Percentiles rank a stretch among this genome's conserved stretches.
Conservation (phyloP, 2,797 vertebrate species). For the Myotis pilosus region DNA sequence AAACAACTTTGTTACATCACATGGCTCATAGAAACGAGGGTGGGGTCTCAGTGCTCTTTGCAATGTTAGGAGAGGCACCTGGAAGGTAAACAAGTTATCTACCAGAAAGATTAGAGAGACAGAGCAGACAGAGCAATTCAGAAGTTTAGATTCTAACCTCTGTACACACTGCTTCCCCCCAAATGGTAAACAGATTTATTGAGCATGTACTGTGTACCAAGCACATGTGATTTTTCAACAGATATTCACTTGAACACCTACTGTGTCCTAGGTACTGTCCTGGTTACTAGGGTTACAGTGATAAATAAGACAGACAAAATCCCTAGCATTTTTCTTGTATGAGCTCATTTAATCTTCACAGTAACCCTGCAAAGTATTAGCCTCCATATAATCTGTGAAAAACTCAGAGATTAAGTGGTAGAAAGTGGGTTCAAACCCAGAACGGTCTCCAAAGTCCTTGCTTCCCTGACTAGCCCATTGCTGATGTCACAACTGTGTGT, state of each 20-base stretch:
- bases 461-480: not conserved
- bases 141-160: not conserved
- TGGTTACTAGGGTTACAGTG: not conserved
- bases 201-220: not conserved
- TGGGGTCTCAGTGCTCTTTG: not conserved
- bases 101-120: not conserved
- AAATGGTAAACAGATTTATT: not conserved
- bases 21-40: not conserved
- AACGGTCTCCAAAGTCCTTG: not conserved
- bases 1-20: not conserved
- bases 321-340: not conserved
- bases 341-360: not conserved
- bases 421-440: not conserved
- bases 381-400: not conserved
- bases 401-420: not conserved
- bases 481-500: not conserved
- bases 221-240: not conserved
- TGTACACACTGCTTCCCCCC: not conserved
- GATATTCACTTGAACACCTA: not conserved
- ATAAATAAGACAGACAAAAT: not conserved
- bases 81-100: not conserved
- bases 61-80: not conserved
- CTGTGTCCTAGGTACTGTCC: not conserved
- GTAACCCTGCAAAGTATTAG: not conserved
- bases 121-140: not conserved